phyloP scores from a whole-genome alignment of 1,140 invertebrate genomes.

The Penaeus indicus region DNA sequence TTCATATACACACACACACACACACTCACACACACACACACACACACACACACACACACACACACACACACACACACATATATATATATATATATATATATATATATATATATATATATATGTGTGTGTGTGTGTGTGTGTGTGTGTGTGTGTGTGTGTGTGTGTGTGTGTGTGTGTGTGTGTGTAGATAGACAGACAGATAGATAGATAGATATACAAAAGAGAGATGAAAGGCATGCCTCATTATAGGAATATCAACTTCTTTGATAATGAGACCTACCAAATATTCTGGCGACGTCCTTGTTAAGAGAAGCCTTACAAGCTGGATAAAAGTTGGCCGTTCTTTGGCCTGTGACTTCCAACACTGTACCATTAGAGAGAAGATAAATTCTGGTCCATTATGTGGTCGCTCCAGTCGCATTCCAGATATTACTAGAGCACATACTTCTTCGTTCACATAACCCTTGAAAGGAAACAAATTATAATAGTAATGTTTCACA shows the following conservation, averaged over 20 bases:
- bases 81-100: too few relatives aligned
- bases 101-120: too few relatives aligned
- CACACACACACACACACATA: too few relatives aligned
- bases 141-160: too few relatives aligned
- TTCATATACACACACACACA: too few relatives aligned
- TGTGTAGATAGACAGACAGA: too few relatives aligned
- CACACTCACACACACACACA: too few relatives aligned
- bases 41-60: too few relatives aligned
- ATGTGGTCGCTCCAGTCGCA: slow-evolving; percentile 18
- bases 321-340: slow-evolving; percentile 51
- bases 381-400: slow-evolving; percentile 30
- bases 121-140: too few relatives aligned
- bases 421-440: neutral
- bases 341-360: slow-evolving; percentile 13
- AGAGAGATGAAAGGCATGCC: too few relatives aligned
- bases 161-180: too few relatives aligned
- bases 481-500: neutral
- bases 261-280: neutral
- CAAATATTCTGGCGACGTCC: slow-evolving; percentile 5
- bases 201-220: too few relatives aligned
- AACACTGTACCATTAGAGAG: slow-evolving; percentile 39
- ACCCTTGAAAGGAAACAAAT: neutral
- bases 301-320: slow-evolving; percentile 32
- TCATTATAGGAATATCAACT: neutral
- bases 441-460: slow-evolving; percentile 7